phyloP scores from a whole-genome alignment of 37 sponge, comb jelly and placozoan genomes.

The Agelas oroides region DNA sequence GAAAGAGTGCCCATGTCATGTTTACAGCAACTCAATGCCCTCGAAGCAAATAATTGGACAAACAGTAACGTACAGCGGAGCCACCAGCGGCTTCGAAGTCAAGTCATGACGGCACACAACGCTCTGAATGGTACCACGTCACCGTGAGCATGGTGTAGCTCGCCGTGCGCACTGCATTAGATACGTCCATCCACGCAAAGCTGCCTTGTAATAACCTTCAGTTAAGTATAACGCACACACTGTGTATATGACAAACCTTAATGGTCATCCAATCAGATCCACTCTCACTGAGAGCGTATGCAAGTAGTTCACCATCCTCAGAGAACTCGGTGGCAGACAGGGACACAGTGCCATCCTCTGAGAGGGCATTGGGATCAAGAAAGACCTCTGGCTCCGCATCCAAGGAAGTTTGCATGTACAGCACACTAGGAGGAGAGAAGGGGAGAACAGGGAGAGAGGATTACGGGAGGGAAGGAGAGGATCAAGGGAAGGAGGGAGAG shows the following conservation, averaged over 20 bases:
- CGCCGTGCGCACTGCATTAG: too few species aligned
- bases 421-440: conserved; percentile 64
- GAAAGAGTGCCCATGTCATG: too few species aligned
- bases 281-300: conserved; percentile 87
- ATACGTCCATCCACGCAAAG: too few species aligned
- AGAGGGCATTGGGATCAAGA: conserved; percentile 90
- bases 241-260: conserved; percentile 44
- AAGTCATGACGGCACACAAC: too few species aligned
- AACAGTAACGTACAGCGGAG: too few species aligned
- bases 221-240: too few species aligned
- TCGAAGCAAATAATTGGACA: too few species aligned
- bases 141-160: too few species aligned
- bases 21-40: too few species aligned
- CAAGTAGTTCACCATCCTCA: conserved; percentile 90
- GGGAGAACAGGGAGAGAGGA: background rate
- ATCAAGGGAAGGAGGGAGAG: background rate
- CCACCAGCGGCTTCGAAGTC: too few species aligned
- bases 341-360: conserved; percentile 96
- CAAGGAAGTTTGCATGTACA: conserved; percentile 74
- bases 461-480: background rate
- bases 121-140: too few species aligned
- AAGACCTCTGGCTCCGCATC: conserved; percentile 80
- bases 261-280: conserved; percentile 97
- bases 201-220: too few species aligned
- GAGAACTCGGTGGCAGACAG: conserved; percentile 77